Evolutionary conservation across 2,888 invertebrate species (phyloP), one percentile per base, ranked within the genome.

Genomic region (Rapana venosa): DNA sequence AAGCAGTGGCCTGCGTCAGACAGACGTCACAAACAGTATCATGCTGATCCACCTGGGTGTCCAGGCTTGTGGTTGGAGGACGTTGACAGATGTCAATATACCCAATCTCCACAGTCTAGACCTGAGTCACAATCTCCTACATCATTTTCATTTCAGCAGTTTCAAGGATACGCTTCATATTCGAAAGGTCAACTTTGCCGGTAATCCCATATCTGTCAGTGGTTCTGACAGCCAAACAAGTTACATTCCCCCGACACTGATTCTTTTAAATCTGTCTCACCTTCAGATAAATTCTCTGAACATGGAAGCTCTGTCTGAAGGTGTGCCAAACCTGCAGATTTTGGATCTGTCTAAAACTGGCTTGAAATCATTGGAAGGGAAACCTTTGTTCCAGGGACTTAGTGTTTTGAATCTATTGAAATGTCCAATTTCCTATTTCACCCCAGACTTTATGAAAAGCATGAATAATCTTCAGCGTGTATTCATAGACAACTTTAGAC

Each of bases 11-110:
- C 36, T 81, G 81, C 6, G 22, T 47, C 36, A 81, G 47, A 8
- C 22, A 36, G 81, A 81, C 26, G 36, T 81, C 11, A 20, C 47
- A 47, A 22, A 30, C 36, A 81, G 47, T 30, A 47, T 81, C 47
- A 81, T 81, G 81, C 36, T 81, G 81, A 81, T 81, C 36, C 47
- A 81, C 22, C 26, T 81, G 47, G 81, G 81, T 47, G 81, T 47
- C 1, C 5, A 26, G 47, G 36, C 81, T 6, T 81, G 81, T 81
- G 81, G 81, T 1, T 81, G 81, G 81, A 66, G 6, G 1, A 66
- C 17, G 2, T 13, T 66, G 26, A 66, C 66, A 66, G 66, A 66
- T 66, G 2, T 66, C 26, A 13, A 1, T 26, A 6, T 66, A 66
- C 77, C 77, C 30, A 77, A 77, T 11, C 77, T 77, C n/a, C 26